Conservation (phyloP, 1,140 invertebrate species). For the Drosophila pectinifera region DNA sequence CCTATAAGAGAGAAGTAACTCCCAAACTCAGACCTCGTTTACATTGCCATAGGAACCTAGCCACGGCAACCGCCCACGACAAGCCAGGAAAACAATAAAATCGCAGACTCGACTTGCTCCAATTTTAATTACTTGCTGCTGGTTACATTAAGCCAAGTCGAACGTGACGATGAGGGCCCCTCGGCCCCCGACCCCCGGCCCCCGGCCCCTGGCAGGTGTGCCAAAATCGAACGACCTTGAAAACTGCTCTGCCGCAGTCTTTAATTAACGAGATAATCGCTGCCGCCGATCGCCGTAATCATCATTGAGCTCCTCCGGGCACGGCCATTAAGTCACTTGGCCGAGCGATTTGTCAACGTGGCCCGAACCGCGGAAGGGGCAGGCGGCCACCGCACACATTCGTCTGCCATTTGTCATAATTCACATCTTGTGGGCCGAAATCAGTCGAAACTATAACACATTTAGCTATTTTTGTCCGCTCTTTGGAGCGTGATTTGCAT, state of each 20-base stretch:
- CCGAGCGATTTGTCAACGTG: constrained; percentile 68
- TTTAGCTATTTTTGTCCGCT: constrained; percentile 10
- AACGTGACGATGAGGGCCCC: constrained; percentile 22
- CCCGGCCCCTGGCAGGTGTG: constrained; percentile 59
- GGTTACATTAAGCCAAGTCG: constrained; percentile 50
- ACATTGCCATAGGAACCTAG: constrained; percentile 33
- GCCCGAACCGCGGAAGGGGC: constrained; percentile 6
- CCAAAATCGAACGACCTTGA: constrained; percentile 66
- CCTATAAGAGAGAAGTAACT: constrained; percentile 8
- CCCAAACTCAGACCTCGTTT: constrained; percentile 39
- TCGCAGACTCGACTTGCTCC: constrained; percentile 44
- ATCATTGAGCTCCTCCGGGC: constrained; percentile 39
- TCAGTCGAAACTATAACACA: constrained; percentile 71
- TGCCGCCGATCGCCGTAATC: constrained; percentile 42
- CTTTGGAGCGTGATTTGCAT: constrained; percentile 59
- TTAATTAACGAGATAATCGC: constrained; percentile 77
- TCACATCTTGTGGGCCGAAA: constrained; percentile 65
- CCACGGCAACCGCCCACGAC: constrained; percentile 25
- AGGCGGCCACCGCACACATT: constrained; percentile 24
- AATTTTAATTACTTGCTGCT: constrained; percentile 70
- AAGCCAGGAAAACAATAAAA: constrained; percentile 9
- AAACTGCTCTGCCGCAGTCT: constrained; percentile 18
- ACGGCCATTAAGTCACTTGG: constrained; percentile 66
- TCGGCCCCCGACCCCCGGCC: no score
- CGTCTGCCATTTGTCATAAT: constrained; percentile 70